Evolutionary conservation across 2,888 invertebrate species (phyloP).

Genomic region (Loripinus fragilis): DNA sequence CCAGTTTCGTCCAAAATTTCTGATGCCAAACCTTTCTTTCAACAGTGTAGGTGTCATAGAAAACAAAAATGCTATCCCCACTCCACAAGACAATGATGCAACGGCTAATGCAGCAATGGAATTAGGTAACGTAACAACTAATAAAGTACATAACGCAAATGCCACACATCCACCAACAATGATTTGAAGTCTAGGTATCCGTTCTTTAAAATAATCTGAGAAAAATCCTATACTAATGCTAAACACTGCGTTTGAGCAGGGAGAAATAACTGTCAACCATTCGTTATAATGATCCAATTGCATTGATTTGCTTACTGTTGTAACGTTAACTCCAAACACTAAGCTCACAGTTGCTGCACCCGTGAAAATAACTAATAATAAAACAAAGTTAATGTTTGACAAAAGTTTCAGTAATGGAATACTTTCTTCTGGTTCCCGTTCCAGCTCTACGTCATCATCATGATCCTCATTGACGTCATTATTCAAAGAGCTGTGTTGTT

Average conservation of each 20-base stretch:
- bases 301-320: constrained; percentile 45
- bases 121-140: constrained; percentile 22
- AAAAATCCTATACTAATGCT: constrained; percentile 41
- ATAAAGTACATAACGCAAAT: constrained; percentile 15
- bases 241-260: constrained; percentile 41
- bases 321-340: constrained; percentile 51
- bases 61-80: constrained; percentile 42
- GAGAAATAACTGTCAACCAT: constrained; percentile 40
- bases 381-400: constrained; percentile 32
- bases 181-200: constrained; percentile 39
- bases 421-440: not conserved
- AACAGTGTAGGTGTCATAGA: constrained; percentile 48
- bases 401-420: constrained; percentile 36
- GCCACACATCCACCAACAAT: constrained; percentile 30
- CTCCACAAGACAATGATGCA: constrained; percentile 47
- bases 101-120: constrained; percentile 25
- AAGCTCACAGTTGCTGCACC: constrained; percentile 49
- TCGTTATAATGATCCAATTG: constrained; percentile 26
- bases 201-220: constrained; percentile 41
- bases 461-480: not conserved
- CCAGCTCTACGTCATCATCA: not conserved
- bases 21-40: constrained; percentile 46
- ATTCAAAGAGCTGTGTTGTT: not conserved
- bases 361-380: constrained; percentile 40
- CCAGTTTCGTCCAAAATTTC: constrained; percentile 53